Base-by-base conservation (phyloP, 2,797 vertebrate genomes). In the Brotula barbata region DNA sequence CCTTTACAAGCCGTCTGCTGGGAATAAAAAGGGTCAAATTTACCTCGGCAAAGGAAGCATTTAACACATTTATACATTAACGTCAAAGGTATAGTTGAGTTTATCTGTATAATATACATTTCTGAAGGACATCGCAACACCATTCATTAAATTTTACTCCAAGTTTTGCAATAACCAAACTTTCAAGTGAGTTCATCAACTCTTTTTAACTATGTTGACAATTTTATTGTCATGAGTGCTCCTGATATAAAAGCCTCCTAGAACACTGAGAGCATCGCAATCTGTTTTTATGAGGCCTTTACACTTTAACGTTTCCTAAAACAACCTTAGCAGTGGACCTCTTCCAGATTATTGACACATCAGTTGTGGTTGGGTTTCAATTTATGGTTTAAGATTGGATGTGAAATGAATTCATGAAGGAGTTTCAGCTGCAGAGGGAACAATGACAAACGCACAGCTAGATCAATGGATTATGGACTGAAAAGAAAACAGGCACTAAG, bases 81-180 rank as follows among this genome's bases (percentile, higher is more conserved):
- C 58, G 75, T 73, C 57, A 67, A 10, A 23, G 16, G 55, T 70
- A 56, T 44, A 49, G 19, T 68, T 69, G 44, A 60, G 15, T 72
- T 82, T 75, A 72, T 60, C 41, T 71, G 31, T 31, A 22, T 58
- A 51, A 53, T 63, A 68, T 68, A 68, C 23, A 74, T 72, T 60
- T 61, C 17, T 11, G 37, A 58, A 64, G 58, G 76, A 50, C 49
- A 40, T 39, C 19, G 43, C 54, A 15, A 19, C 33, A 54, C 2
- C 21, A 57, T 58, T 73, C 41, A 73, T 77, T 50, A 74, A 71
- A 78, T 68, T 56, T 71, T 41, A 68, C 46, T 68, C 55, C 55
- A 75, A 78, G 60, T 57, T 71, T 74, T 39, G 31, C 55, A 71
- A 72, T 72, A 72, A 74, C 52, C 41, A 57, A 77, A 77, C 67